phyloP scores from a whole-genome alignment of 2,888 invertebrate genomes.

The Drosophila cognata region DNA sequence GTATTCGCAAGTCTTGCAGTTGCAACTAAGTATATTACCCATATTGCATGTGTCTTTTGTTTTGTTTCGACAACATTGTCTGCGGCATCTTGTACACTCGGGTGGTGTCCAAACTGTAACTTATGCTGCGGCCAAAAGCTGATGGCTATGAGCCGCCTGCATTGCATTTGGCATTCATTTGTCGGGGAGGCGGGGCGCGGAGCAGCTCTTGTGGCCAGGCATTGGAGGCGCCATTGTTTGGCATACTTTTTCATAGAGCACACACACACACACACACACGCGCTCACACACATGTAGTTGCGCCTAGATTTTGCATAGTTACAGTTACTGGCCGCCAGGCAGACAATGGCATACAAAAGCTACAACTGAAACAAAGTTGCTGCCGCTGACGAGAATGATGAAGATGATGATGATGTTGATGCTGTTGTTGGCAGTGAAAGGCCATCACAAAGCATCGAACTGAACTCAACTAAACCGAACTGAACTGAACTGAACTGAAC shows the following conservation, averaged over 20 bases:
- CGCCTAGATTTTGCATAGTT: slow-evolving; percentile 71
- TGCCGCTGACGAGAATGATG: slow-evolving; percentile 49
- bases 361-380: slow-evolving; percentile 56
- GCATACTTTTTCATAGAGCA: slow-evolving; percentile 61
- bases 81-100: slow-evolving; percentile 45
- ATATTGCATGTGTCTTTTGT: slow-evolving; percentile 28
- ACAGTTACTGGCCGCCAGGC: slow-evolving; percentile 70
- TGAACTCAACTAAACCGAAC: neutral
- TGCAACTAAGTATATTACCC: slow-evolving; percentile 6
- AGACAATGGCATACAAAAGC: slow-evolving; percentile 67
- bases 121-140: slow-evolving; percentile 68
- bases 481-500: neutral
- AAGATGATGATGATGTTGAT: slow-evolving; percentile 17
- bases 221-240: slow-evolving; percentile 77
- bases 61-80: slow-evolving; percentile 51
- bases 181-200: slow-evolving; percentile 22
- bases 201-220: slow-evolving; percentile 57
- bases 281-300: slow-evolving; percentile 33
- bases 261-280: slow-evolving; percentile 32
- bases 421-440: slow-evolving; percentile 9
- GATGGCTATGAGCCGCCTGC: slow-evolving; percentile 64
- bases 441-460: slow-evolving; percentile 30
- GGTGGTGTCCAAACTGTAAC: slow-evolving; percentile 68
- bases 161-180: slow-evolving; percentile 63
- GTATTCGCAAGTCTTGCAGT: slow-evolving; percentile 11